phyloP scores from a whole-genome alignment of 2,113 vertebrate genomes.

The Cnemophilus loriae region DNA sequence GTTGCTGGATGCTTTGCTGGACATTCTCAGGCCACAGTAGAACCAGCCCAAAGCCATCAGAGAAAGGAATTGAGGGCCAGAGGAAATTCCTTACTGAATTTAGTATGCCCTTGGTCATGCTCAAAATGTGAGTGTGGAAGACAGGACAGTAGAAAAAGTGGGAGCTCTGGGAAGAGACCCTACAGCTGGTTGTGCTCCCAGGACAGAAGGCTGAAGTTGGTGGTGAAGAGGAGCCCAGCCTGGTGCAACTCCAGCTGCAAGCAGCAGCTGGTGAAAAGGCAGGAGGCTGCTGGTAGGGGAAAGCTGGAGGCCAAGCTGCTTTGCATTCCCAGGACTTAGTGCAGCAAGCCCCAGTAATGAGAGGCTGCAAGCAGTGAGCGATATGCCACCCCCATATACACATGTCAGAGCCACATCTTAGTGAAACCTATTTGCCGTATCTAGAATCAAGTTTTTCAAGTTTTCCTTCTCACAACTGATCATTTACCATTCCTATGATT shows the following conservation, averaged over 20 bases:
- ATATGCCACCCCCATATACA: neutral
- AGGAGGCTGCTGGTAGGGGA: neutral
- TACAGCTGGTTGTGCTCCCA: neutral
- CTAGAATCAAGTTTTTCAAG: constrained; percentile 53
- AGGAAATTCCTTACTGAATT: neutral
- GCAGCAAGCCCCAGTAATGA: rapidly evolving
- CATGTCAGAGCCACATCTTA: neutral
- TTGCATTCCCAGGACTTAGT: neutral
- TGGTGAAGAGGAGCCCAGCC: neutral
- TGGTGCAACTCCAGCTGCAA: neutral
- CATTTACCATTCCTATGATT: constrained; percentile 44
- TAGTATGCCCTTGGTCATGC: neutral
- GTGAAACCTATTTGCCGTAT: neutral
- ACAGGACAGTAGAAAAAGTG: neutral
- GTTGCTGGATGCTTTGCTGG: neutral
- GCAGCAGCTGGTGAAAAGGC: neutral
- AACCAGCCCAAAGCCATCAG: neutral
- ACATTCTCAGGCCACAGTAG: neutral
- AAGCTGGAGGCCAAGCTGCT: neutral
- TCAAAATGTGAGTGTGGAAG: neutral
- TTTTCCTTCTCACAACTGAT: constrained; percentile 65
- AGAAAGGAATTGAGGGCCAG: neutral
- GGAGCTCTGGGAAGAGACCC: neutral
- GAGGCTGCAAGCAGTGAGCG: neutral
- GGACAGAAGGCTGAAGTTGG: neutral